Conservation (phyloP, 1,140 invertebrate genomes). For the Nasonia giraulti region DNA sequence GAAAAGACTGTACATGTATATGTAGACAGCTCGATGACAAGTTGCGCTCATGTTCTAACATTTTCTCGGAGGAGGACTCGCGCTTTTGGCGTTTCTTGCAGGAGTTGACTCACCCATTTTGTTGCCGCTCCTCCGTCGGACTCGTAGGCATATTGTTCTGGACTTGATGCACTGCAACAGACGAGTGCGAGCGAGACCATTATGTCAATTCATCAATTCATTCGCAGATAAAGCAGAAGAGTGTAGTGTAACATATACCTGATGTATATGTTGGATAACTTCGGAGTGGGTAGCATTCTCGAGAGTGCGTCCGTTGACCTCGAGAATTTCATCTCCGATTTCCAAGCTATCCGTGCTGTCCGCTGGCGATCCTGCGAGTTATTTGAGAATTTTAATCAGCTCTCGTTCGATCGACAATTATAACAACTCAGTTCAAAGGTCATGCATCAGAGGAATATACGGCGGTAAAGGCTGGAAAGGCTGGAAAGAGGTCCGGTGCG, state of each 20-base stretch:
- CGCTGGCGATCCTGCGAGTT: conserved; percentile 86
- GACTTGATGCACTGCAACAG: conserved; percentile 93
- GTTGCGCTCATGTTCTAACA: too few species aligned
- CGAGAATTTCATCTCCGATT: conserved; percentile 95
- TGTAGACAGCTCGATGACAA: not conserved
- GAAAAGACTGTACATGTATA: not conserved
- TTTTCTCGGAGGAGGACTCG: too few species aligned
- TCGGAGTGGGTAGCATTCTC: conserved; percentile 92
- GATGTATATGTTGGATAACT: conserved; percentile 94
- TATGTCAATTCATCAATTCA: not conserved
- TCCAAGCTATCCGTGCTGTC: conserved; percentile 92
- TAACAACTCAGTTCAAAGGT: not conserved
- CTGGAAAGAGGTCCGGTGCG: too few species aligned
- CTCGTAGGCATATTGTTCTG: conserved; percentile 92
- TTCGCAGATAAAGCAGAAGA: not conserved
- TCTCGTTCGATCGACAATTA: not conserved
- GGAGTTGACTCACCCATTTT: conserved; percentile 85
- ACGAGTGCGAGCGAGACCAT: not conserved
- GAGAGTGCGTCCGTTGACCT: conserved; percentile 93
- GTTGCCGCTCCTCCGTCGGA: conserved; percentile 89
- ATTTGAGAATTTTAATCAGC: not conserved
- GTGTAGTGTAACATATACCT: too few species aligned
- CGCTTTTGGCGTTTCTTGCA: too few species aligned
- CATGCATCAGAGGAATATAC: too few species aligned
- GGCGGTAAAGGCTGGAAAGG: too few species aligned